These are phyloP conservation scores for Reinhardtius hippoglossoides DNA, from an alignment of 2,113 vertebrate species.

Conservation along the genomic window DNA sequence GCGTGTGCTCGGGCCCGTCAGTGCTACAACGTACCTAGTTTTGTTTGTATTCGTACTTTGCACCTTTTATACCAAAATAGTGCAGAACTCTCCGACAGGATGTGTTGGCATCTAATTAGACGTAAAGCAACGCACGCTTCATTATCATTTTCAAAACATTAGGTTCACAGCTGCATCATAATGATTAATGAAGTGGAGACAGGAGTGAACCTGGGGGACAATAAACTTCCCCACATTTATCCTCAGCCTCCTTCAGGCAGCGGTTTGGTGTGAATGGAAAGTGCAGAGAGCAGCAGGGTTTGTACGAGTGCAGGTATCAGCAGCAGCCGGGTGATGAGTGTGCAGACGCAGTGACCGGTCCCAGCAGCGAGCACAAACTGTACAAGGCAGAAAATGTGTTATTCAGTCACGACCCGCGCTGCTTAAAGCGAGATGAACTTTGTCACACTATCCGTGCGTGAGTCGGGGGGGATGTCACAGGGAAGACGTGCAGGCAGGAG, in stretches of 20 bases:
- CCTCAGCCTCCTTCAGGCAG: background rate
- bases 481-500: conserved; percentile 17
- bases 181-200: background rate
- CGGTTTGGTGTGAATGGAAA: background rate
- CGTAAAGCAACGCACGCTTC: background rate
- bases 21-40: too few species aligned
- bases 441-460: background rate
- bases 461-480: background rate
- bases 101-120: background rate
- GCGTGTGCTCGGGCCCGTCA: too few species aligned
- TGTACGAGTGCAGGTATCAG: too few species aligned
- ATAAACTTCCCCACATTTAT: background rate
- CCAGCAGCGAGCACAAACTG: background rate
- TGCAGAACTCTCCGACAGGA: background rate
- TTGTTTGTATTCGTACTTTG: too few species aligned
- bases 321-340: too few species aligned
- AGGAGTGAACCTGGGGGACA: background rate
- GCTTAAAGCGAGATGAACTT: background rate
- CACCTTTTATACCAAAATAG: background rate
- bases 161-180: background rate
- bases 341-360: background rate
- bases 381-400: background rate
- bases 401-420: background rate
- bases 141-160: background rate
- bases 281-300: background rate